Conservation (phyloP, 2,797 vertebrate species). For the Peromyscus melanophrys region DNA sequence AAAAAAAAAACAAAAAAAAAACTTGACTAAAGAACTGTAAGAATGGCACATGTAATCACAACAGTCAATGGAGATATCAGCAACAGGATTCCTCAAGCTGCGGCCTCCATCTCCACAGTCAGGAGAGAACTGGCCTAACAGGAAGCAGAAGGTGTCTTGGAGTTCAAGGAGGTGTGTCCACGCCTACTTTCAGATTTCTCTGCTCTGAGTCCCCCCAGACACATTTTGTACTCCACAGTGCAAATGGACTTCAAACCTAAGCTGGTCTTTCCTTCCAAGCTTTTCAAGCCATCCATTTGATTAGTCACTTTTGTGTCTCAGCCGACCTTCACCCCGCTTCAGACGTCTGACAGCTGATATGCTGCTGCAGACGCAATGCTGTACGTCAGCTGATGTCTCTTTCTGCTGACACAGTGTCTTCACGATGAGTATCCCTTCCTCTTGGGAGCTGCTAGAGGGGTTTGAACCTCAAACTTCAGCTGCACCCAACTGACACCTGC, state of each 20-base stretch:
- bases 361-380: fast-evolving
- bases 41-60: background rate
- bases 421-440: fast-evolving
- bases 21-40: background rate
- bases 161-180: background rate
- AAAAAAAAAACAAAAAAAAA: background rate
- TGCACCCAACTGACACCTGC: no score
- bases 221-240: background rate
- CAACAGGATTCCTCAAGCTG: background rate
- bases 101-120: background rate
- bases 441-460: no score
- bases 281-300: background rate
- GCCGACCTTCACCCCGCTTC: background rate
- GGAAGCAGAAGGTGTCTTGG: background rate
- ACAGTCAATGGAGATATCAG: background rate
- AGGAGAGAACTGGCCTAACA: background rate
- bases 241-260: background rate
- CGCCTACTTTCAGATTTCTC: background rate
- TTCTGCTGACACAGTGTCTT: background rate
- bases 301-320: background rate
- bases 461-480: background rate
- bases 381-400: background rate
- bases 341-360: background rate
- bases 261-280: background rate
- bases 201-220: background rate